phyloP scores from a whole-genome alignment of 1,140 invertebrate genomes.

The Caenorhabditis remanei region DNA sequence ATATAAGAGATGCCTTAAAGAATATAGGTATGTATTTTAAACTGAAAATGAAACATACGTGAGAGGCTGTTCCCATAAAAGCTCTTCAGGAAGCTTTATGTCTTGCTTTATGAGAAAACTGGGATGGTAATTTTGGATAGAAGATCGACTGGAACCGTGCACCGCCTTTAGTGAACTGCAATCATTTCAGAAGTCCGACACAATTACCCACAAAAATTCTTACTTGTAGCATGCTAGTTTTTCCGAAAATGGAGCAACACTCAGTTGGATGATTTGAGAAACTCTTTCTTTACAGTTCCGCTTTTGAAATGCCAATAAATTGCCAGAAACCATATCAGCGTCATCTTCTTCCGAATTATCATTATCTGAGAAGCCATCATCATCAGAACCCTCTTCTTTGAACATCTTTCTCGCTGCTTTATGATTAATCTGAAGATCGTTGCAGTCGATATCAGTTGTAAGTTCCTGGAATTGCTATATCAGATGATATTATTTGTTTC shows the following conservation, averaged over 20 bases:
- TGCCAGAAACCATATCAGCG: not conserved
- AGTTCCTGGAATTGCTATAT: not conserved
- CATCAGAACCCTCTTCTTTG: not conserved
- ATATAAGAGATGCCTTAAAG: not conserved
- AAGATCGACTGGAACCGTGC: not conserved
- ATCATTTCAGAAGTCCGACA: no score
- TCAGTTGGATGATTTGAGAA: not conserved
- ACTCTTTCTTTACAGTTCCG: slow-evolving; percentile 5
- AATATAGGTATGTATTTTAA: not conserved
- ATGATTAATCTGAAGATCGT: not conserved
- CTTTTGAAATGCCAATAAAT: not conserved
- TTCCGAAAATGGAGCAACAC: not conserved
- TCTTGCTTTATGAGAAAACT: not conserved
- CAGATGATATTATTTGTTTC: not conserved
- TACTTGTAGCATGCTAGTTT: slow-evolving; percentile 28
- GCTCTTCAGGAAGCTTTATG: not conserved
- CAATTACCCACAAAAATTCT: not conserved
- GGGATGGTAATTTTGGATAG: not conserved
- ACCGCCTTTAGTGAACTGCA: not conserved
- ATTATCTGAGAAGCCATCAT: not conserved
- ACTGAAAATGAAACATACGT: not conserved
- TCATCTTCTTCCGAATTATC: slow-evolving; percentile 37
- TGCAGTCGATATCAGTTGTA: not conserved
- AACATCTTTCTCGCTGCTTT: slow-evolving; percentile 7
- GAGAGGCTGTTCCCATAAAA: slow-evolving; percentile 8